These are phyloP conservation scores for Campoletis raptor DNA, from an alignment of 2,888 invertebrate species.

Conservation along the genomic window DNA sequence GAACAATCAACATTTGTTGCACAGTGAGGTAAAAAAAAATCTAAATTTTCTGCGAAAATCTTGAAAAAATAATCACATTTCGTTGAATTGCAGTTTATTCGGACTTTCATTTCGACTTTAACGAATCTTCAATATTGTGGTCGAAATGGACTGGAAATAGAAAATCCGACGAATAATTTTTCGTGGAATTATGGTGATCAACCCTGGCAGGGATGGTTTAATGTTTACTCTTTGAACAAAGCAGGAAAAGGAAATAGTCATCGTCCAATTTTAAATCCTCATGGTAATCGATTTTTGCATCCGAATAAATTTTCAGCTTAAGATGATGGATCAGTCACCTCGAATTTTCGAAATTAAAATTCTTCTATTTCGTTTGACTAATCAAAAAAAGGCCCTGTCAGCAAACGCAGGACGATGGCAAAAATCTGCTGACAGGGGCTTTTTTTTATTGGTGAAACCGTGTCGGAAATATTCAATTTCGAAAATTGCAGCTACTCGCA, in stretches of 20 bases:
- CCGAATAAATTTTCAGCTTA: neutral
- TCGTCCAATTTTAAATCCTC: slow-evolving; percentile 81
- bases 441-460: no score
- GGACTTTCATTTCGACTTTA: slow-evolving; percentile 83
- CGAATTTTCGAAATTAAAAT: no score
- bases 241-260: slow-evolving; percentile 82
- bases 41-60: neutral
- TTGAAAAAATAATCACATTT: neutral
- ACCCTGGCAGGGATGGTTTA: slow-evolving; percentile 85
- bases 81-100: slow-evolving; percentile 77
- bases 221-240: slow-evolving; percentile 85
- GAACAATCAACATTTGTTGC: slow-evolving; percentile 83
- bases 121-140: slow-evolving; percentile 83
- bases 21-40: slow-evolving; percentile 77
- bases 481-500: no score
- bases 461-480: no score
- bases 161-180: slow-evolving; percentile 75
- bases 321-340: no score
- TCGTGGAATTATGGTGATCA: slow-evolving; percentile 77
- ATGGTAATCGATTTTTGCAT: slow-evolving; percentile 74
- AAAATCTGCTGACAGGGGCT: no score
- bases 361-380: no score
- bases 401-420: no score
- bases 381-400: no score
- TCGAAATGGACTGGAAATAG: slow-evolving; percentile 79